These are phyloP conservation scores for Narcine bancroftii DNA, from an alignment of 2,113 vertebrate genomes.

Conservation along the genomic window DNA sequence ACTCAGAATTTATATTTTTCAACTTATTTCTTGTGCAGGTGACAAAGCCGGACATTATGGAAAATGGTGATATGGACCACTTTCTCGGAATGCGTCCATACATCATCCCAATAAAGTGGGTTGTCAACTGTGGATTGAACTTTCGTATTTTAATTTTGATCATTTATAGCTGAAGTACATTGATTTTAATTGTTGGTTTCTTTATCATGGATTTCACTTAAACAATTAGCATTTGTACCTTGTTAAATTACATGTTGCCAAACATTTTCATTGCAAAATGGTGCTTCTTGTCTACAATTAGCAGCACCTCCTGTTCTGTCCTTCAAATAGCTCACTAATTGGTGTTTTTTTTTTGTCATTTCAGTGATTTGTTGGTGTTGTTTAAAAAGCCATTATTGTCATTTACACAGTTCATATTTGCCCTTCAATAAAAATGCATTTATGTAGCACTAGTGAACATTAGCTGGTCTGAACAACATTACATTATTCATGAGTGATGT, in stretches of 20 bases:
- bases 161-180: not conserved
- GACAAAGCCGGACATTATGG: no score
- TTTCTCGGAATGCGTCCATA: no score
- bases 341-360: not conserved
- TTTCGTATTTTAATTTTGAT: not conserved
- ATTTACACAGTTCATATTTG: not conserved
- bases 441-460: not conserved
- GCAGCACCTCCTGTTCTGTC: slow-evolving; percentile 5
- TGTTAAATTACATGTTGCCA: slow-evolving; percentile 11
- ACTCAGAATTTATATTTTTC: no score
- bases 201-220: not conserved
- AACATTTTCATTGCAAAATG: not conserved
- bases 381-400: not conserved
- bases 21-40: no score
- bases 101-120: no score
- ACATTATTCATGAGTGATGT: not conserved
- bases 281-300: not conserved
- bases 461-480: not conserved
- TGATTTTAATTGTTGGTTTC: not conserved
- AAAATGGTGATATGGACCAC: no score
- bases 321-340: not conserved
- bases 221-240: not conserved
- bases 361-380: not conserved
- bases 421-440: not conserved
- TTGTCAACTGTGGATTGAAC: not conserved